Evolutionary conservation across 2,797 vertebrate species (phyloP).

Genomic region (Stomatorhinus walkeri): DNA sequence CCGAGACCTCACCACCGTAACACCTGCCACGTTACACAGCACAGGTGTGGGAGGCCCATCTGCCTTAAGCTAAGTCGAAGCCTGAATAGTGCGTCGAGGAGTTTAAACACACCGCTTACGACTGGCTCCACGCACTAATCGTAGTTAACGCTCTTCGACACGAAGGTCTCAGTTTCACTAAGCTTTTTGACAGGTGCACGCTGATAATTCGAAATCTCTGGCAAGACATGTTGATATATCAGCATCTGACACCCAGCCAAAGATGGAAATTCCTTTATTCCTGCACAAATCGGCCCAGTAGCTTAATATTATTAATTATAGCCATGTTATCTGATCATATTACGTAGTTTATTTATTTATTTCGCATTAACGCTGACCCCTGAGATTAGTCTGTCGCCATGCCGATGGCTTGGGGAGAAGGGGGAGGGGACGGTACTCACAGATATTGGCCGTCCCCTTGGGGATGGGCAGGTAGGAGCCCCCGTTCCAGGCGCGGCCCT

Average conservation of each 20-base stretch:
- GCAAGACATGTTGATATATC: neutral
- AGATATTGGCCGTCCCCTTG: slow-evolving; percentile 97
- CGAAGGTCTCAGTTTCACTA: neutral
- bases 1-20: neutral
- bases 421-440: slow-evolving; percentile 72
- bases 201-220: neutral
- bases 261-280: neutral
- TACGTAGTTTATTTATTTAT: neutral
- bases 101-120: neutral
- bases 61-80: neutral
- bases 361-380: neutral
- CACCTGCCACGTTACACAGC: neutral
- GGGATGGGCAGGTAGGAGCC: slow-evolving; percentile 97
- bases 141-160: neutral
- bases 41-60: neutral
- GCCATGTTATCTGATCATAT: neutral
- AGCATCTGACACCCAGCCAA: neutral
- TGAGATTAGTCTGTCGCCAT: neutral
- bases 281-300: neutral
- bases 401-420: neutral
- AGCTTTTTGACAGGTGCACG: neutral
- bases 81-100: neutral
- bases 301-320: neutral
- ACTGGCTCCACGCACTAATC: neutral
- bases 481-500: slow-evolving; percentile 87